A percentile compares a stretch with the other conserved stretches of the same genome.
phyloP scores from a whole-genome alignment of 2,113 vertebrate species.

The Loxodonta africana region DNA sequence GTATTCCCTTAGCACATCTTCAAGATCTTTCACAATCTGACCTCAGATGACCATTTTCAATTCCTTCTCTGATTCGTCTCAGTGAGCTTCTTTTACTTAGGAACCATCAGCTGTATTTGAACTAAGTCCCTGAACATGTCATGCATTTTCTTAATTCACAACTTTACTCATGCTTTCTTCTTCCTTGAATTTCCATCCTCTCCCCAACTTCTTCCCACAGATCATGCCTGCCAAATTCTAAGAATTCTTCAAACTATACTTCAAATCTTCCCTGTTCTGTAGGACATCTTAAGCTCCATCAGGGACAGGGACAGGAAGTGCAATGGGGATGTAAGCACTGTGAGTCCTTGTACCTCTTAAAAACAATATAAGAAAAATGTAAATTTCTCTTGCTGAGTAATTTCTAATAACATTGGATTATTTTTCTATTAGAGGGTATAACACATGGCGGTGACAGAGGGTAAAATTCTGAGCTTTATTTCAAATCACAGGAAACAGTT shows the following conservation, averaged over 20 bases:
- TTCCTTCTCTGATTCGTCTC: neutral
- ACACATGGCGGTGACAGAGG: neutral
- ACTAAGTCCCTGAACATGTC: neutral
- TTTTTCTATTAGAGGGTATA: neutral
- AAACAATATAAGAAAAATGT: neutral
- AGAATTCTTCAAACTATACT: neutral
- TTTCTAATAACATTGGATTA: slow-evolving; percentile 9
- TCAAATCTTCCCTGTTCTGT: neutral
- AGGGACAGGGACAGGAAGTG: neutral
- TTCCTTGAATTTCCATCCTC: neutral
- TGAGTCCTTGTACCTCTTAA: neutral
- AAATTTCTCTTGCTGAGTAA: neutral
- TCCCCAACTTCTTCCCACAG: neutral
- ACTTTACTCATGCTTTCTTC: neutral
- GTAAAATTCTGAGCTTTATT: slow-evolving; percentile 49
- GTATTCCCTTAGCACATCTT: neutral
- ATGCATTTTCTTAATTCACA: neutral
- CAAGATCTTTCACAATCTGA: neutral
- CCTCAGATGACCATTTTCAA: neutral
- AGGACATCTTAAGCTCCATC: neutral
- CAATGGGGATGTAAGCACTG: neutral
- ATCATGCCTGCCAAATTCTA: neutral
- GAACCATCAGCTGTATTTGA: neutral
- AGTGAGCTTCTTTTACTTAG: neutral
- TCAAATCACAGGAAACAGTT: slow-evolving; percentile 41